Conservation (phyloP, 2,113 vertebrate genomes). For the Callopanchax toddi region DNA sequence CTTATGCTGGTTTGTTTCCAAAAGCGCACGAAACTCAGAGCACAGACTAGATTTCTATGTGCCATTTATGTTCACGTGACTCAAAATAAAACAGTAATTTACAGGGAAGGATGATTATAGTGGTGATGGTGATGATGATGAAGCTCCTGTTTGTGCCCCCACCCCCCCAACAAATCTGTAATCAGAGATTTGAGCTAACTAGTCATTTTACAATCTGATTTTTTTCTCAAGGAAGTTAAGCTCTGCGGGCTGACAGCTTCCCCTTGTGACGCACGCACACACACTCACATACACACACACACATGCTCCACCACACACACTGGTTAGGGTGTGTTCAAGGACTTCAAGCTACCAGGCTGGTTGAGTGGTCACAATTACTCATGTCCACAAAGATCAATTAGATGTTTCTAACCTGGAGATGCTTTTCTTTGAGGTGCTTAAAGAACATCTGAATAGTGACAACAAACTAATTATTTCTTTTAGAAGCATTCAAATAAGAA, state of each 20-base stretch:
- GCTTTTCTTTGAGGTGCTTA: conserved; percentile 47
- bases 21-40: conserved; percentile 16
- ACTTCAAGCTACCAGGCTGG: conserved; percentile 25
- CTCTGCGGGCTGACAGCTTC: not conserved
- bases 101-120: not conserved
- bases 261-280: not conserved
- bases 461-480: too few species aligned
- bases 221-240: conserved; percentile 16
- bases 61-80: not conserved
- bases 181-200: conserved; percentile 1
- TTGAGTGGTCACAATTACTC: conserved; percentile 52
- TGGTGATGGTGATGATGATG: conserved; percentile 9
- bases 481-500: too few species aligned
- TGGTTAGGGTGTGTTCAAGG: conserved; percentile 51
- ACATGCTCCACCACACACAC: not conserved
- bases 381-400: conserved; percentile 42
- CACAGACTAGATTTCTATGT: conserved; percentile 29
- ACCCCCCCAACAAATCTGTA: not conserved
- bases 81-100: conserved; percentile 14
- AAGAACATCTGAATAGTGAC: not conserved
- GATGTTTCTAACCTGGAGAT: conserved; percentile 44
- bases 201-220: conserved; percentile 7
- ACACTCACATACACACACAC: not conserved
- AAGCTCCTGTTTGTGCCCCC: not conserved
- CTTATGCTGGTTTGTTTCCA: conserved; percentile 13